Evolutionary conservation across 2,888 invertebrate species (phyloP).

Genomic region (Labia minor): DNA sequence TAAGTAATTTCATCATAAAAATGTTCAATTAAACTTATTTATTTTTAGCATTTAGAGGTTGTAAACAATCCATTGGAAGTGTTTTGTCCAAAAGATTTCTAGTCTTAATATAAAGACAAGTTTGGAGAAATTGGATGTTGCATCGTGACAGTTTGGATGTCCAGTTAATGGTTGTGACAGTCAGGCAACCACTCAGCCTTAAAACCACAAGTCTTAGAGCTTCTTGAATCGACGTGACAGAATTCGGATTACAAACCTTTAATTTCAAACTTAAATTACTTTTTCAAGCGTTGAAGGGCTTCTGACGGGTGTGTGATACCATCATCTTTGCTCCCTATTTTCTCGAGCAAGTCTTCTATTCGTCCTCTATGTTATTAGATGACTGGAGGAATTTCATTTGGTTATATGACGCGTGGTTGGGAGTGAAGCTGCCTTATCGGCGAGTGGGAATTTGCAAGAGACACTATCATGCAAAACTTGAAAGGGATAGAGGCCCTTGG

Average conservation of each 20-base stretch:
- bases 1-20: no score
- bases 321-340: not conserved
- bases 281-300: not conserved
- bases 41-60: no score
- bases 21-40: no score
- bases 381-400: constrained; percentile 5
- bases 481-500: not conserved
- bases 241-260: not conserved
- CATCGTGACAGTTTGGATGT: no score
- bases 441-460: constrained; percentile 13
- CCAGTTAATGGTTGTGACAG: no score
- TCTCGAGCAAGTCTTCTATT: not conserved
- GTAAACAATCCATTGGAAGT: no score
- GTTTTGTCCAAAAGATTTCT: no score
- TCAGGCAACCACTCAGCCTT: no score
- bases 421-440: not conserved
- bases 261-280: constrained; percentile 13
- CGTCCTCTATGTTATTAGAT: not conserved
- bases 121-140: no score
- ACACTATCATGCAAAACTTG: not conserved
- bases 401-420: constrained; percentile 2
- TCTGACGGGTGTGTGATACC: constrained; percentile 1
- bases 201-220: not conserved
- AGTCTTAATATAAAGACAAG: no score
- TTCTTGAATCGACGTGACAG: constrained; percentile 13